Conservation (phyloP, 2,888 invertebrate genomes). For the Drepana falcataria region DNA sequence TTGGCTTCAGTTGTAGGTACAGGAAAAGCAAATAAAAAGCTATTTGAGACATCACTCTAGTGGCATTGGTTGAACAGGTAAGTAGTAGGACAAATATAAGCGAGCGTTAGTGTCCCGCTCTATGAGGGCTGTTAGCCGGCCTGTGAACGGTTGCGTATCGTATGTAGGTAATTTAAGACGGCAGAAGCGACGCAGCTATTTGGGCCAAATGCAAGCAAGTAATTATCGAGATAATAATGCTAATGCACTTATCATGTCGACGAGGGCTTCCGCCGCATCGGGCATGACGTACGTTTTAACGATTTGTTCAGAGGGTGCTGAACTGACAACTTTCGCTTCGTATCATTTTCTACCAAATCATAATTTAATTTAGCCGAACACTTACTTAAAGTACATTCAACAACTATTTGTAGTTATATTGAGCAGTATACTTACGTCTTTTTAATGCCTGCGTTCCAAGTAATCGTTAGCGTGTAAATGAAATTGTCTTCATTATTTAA, state of each 20-base stretch:
- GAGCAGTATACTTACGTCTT: constrained; percentile 27
- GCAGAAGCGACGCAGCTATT: constrained; percentile 65
- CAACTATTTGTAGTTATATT: neutral
- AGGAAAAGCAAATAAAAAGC: constrained; percentile 48
- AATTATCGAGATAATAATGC: constrained; percentile 78
- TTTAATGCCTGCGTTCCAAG: constrained; percentile 24
- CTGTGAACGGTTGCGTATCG: constrained; percentile 46
- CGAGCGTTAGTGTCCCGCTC: constrained; percentile 37
- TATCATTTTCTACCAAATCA: neutral
- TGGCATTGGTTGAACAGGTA: constrained; percentile 44
- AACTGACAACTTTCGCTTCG: neutral
- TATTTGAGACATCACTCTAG: constrained; percentile 40
- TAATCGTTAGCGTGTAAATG: constrained; percentile 43
- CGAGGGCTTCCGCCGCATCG: constrained; percentile 67
- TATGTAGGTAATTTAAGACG: constrained; percentile 64
- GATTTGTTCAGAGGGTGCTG: constrained; percentile 38
- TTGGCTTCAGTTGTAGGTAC: constrained; percentile 5
- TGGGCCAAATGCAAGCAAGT: constrained; percentile 75
- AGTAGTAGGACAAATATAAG: constrained; percentile 64
- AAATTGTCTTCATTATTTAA: constrained; percentile 36
- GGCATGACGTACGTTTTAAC: constrained; percentile 38
- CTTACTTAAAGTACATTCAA: neutral
- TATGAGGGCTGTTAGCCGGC: constrained; percentile 41
- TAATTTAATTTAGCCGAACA: neutral
- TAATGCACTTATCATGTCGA: constrained; percentile 78